Evolutionary conservation across 2,797 vertebrate species (phyloP).

Genomic region (Philypnodon macrostomus): DNA sequence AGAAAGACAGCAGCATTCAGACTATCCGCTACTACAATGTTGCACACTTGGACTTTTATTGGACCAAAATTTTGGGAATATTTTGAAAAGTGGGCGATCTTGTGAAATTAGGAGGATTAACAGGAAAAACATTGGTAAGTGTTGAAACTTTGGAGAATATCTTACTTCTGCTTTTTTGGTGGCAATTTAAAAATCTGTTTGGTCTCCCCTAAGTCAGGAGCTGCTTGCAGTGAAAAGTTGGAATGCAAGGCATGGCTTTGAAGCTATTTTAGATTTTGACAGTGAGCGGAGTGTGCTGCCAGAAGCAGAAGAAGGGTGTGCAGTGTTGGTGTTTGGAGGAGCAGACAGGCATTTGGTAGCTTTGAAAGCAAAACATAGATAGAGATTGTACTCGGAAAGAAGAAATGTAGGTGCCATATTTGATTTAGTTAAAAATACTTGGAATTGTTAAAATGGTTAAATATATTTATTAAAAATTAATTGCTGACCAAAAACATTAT

Average conservation of each 20-base stretch:
- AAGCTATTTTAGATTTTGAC: slow-evolving; percentile 62
- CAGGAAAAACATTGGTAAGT: slow-evolving; percentile 60
- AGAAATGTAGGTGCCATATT: slow-evolving; percentile 2
- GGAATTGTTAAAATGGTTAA: not conserved
- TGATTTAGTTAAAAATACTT: no score
- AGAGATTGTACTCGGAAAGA: slow-evolving; percentile 21
- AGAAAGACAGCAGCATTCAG: slow-evolving; percentile 36
- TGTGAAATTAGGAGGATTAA: slow-evolving; percentile 37
- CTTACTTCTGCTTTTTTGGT: slow-evolving; percentile 23
- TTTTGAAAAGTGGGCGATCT: slow-evolving; percentile 31
- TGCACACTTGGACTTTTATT: slow-evolving; percentile 21
- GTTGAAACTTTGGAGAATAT: not conserved
- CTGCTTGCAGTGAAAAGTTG: slow-evolving; percentile 47
- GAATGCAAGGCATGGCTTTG: slow-evolving; percentile 53
- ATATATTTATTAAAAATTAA: no score
- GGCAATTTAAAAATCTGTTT: slow-evolving; percentile 44
- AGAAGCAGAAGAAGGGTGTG: slow-evolving; percentile 29
- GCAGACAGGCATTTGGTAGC: slow-evolving; percentile 30
- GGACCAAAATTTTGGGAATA: slow-evolving; percentile 42
- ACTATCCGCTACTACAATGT: slow-evolving; percentile 49
- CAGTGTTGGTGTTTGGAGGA: slow-evolving; percentile 16
- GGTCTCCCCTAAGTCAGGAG: slow-evolving; percentile 32
- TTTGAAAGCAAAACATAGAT: slow-evolving; percentile 55
- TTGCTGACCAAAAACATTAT: no score
- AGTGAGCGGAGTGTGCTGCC: slow-evolving; percentile 36